Percentiles rank a stretch among this genome's conserved stretches.
Conservation (phyloP, 2,797 vertebrate species). For the Molossus alvarezi region DNA sequence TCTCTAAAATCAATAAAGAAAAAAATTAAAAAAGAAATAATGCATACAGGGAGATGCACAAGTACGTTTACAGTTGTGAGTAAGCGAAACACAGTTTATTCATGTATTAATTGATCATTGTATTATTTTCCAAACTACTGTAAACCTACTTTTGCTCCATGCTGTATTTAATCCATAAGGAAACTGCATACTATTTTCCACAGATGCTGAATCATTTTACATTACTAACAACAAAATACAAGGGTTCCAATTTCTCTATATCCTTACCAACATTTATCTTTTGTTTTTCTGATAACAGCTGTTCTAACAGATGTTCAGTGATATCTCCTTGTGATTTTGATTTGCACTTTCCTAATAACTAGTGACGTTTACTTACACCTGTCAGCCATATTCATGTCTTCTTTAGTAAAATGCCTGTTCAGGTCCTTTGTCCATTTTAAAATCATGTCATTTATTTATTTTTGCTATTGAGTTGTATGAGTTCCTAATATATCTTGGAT, state of each 20-base stretch:
- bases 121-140: not conserved
- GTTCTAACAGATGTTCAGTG: not conserved
- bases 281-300: not conserved
- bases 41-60: not conserved
- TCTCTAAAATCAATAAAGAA: no score
- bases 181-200: not conserved
- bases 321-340: not conserved
- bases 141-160: not conserved
- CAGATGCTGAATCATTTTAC: not conserved
- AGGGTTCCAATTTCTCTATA: not conserved
- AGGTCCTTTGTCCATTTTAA: not conserved
- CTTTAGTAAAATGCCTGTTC: not conserved
- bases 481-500: not conserved
- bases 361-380: not conserved
- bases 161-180: not conserved
- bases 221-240: not conserved
- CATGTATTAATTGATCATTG: not conserved
- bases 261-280: not conserved
- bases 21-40: not conserved
- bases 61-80: not conserved
- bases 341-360: not conserved
- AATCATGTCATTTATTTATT: not conserved
- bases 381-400: not conserved
- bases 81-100: not conserved
- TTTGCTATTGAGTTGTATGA: not conserved